These are phyloP conservation scores for Eueremaeus valkanovi DNA, from an alignment of 2,888 invertebrate species.

Conservation along the genomic window DNA sequence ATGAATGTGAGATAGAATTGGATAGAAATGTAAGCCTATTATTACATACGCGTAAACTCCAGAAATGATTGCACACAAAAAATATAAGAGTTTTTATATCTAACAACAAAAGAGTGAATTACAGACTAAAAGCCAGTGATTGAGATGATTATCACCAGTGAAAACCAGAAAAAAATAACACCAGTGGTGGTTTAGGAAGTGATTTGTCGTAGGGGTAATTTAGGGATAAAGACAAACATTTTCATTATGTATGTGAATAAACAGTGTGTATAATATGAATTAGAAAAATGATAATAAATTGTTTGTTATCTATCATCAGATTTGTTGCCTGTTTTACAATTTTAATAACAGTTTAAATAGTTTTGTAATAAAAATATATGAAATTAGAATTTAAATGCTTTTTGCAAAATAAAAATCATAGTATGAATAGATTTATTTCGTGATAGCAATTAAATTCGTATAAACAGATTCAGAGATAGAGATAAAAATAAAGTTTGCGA, in stretches of 20 bases:
- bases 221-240: background rate
- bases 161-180: background rate
- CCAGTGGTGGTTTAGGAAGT: background rate
- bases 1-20: background rate
- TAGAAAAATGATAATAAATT: no score
- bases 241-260: no score
- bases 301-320: background rate
- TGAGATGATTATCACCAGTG: background rate
- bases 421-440: background rate
- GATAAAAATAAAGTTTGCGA: background rate
- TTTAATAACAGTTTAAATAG: background rate
- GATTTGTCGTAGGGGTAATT: background rate
- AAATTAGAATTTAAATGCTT: background rate
- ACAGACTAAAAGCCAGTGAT: background rate
- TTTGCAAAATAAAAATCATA: background rate
- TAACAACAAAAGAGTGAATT: background rate
- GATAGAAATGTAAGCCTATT: slow-evolving; percentile 24
- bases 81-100: background rate
- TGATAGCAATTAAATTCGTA: background rate
- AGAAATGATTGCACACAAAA: slow-evolving; percentile 3
- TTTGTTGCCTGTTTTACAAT: background rate
- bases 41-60: slow-evolving; percentile 17
- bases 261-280: no score
- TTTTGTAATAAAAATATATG: background rate
- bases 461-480: no score